These are phyloP conservation scores for Phaedon cochleariae DNA, from an alignment of 2,888 invertebrate species.

Conservation along the genomic window DNA sequence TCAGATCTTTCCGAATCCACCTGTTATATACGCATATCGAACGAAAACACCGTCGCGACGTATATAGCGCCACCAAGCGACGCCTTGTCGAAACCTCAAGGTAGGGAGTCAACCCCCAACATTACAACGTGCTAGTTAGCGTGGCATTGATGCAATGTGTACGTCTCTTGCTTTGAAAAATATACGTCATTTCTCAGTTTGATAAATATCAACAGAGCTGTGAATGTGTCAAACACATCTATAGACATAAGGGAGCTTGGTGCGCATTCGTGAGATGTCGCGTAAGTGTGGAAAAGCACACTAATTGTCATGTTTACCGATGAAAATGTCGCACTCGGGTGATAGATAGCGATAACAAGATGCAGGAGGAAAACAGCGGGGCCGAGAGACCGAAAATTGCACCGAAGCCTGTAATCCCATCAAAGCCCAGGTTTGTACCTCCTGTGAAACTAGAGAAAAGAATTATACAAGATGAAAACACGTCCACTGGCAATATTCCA, in stretches of 20 bases:
- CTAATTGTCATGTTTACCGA: constrained; percentile 19
- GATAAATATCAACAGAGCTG: constrained; percentile 8
- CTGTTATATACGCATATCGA: constrained; percentile 52
- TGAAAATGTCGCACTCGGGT: constrained; percentile 25
- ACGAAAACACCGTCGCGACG: constrained; percentile 47
- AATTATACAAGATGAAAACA: constrained; percentile 37
- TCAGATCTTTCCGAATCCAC: constrained; percentile 1
- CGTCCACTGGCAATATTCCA: constrained; percentile 17
- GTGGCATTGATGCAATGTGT: constrained; percentile 51
- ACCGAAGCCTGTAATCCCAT: constrained; percentile 57
- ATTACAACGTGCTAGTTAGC: constrained; percentile 58
- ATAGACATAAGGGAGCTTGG: neutral
- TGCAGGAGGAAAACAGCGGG: constrained; percentile 52
- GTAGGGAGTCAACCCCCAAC: constrained; percentile 61
- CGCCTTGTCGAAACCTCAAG: constrained; percentile 50
- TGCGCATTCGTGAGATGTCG: neutral
- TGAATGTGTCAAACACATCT: neutral
- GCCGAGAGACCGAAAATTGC: constrained; percentile 58
- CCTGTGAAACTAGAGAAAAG: constrained; percentile 56
- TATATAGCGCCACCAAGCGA: constrained; percentile 58
- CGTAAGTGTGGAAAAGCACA: constrained; percentile 12
- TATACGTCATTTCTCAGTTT: constrained; percentile 11
- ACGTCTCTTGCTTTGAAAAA: constrained; percentile 10
- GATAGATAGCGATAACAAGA: constrained; percentile 31
- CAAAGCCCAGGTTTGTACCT: constrained; percentile 61